A percentile compares a stretch with the other conserved stretches of the same genome.
phyloP scores from a whole-genome alignment of 1,140 invertebrate genomes.

The Drosophila kanapiae region DNA sequence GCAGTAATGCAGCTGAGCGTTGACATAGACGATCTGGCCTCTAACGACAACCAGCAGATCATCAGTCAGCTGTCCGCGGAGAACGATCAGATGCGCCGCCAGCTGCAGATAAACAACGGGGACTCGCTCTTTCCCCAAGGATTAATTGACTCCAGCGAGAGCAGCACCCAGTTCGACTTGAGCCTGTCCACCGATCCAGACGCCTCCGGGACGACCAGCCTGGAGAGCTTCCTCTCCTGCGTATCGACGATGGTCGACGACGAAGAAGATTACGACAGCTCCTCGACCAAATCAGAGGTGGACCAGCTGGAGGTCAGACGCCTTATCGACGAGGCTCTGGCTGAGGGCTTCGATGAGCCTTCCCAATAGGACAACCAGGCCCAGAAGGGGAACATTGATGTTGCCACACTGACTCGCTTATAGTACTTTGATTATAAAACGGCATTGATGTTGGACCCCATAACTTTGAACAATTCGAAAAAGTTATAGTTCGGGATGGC shows the following conservation, averaged over 20 bases:
- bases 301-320: slow-evolving; percentile 22
- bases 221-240: slow-evolving; percentile 53
- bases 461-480: not conserved
- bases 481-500: slow-evolving; percentile 16
- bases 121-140: slow-evolving; percentile 32
- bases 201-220: slow-evolving; percentile 5
- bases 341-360: not conserved
- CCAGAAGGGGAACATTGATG: not conserved
- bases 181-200: not conserved
- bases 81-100: slow-evolving; percentile 53
- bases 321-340: slow-evolving; percentile 41
- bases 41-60: slow-evolving; percentile 28
- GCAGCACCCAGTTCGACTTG: slow-evolving; percentile 48
- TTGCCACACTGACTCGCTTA: not conserved
- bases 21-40: slow-evolving; percentile 40
- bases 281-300: not conserved
- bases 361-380: not conserved
- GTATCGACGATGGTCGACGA: slow-evolving; percentile 25
- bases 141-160: slow-evolving; percentile 7
- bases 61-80: slow-evolving; percentile 47
- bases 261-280: slow-evolving; percentile 6
- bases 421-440: too few relatives aligned
- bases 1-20: slow-evolving; percentile 41
- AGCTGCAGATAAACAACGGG: slow-evolving; percentile 49
- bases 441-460: too few relatives aligned